A percentile compares a stretch with the other conserved stretches of the same genome.
phyloP scores from a whole-genome alignment of 2,888 invertebrate genomes.

The Hoplodrina blanda region DNA sequence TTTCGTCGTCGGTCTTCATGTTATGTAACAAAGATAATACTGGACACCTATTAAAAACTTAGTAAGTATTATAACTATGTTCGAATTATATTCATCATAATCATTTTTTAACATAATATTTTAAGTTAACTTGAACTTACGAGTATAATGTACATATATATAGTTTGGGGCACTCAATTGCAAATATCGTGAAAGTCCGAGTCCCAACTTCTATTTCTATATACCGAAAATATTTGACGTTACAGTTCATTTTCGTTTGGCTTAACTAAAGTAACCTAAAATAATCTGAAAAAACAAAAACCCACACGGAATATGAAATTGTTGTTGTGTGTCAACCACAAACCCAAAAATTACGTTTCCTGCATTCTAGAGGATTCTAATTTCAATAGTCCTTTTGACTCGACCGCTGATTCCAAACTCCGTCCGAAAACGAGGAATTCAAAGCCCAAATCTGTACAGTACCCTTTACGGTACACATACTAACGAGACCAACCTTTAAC shows the following conservation, averaged over 20 bases:
- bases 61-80: no score
- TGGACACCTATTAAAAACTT: no score
- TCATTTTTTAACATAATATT: no score
- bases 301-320: not conserved
- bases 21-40: no score
- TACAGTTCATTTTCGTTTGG: not conserved
- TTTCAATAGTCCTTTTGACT: slow-evolving; percentile 37
- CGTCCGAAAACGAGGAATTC: slow-evolving; percentile 43
- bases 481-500: slow-evolving; percentile 57
- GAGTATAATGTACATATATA: not conserved
- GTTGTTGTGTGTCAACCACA: not conserved
- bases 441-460: slow-evolving; percentile 40
- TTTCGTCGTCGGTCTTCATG: no score
- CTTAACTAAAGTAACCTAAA: not conserved
- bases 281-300: not conserved
- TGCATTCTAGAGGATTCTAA: slow-evolving; percentile 28
- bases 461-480: slow-evolving; percentile 47
- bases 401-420: slow-evolving; percentile 44
- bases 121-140: no score
- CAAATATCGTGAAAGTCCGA: not conserved
- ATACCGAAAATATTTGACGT: no score
- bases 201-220: not conserved
- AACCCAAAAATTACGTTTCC: slow-evolving; percentile 8
- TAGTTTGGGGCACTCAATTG: no score
- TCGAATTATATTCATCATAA: no score